phyloP scores from a whole-genome alignment of 2,797 vertebrate species.

The Menidia menidia region DNA sequence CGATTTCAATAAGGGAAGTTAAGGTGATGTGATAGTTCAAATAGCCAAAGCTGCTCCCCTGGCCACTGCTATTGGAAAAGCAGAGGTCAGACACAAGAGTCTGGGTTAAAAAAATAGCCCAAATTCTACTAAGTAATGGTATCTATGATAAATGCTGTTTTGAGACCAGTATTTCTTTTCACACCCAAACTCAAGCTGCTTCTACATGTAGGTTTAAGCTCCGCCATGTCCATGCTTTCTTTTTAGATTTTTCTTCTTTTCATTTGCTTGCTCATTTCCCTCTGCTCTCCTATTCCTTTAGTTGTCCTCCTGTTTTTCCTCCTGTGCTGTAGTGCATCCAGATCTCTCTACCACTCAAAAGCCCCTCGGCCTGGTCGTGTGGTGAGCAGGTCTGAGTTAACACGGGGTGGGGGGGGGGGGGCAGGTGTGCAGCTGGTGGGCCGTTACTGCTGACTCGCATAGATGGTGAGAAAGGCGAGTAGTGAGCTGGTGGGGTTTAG shows the following conservation, averaged over 20 bases:
- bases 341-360: not conserved
- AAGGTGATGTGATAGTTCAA: too few relatives aligned
- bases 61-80: not conserved
- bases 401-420: constrained; percentile 20
- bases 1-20: too few relatives aligned
- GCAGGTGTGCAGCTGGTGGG: constrained; percentile 65
- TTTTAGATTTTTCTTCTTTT: constrained; percentile 1
- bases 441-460: constrained; percentile 66
- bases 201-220: constrained; percentile 28
- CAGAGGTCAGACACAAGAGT: not conserved
- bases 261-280: constrained; percentile 24
- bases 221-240: not conserved
- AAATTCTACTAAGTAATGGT: not conserved
- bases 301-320: constrained; percentile 24
- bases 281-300: constrained; percentile 23
- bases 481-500: constrained; percentile 63
- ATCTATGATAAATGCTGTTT: too few relatives aligned
- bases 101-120: not conserved
- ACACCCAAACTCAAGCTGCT: constrained; percentile 3
- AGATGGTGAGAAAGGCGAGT: constrained; percentile 64
- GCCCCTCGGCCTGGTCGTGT: constrained; percentile 8
- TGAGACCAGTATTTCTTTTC: constrained; percentile 11
- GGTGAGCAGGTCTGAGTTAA: constrained; percentile 34
- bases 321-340: not conserved
- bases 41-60: not conserved